These are phyloP conservation scores for Oncorhynchus keta DNA, from an alignment of 2,113 vertebrate species.

Conservation along the genomic window DNA sequence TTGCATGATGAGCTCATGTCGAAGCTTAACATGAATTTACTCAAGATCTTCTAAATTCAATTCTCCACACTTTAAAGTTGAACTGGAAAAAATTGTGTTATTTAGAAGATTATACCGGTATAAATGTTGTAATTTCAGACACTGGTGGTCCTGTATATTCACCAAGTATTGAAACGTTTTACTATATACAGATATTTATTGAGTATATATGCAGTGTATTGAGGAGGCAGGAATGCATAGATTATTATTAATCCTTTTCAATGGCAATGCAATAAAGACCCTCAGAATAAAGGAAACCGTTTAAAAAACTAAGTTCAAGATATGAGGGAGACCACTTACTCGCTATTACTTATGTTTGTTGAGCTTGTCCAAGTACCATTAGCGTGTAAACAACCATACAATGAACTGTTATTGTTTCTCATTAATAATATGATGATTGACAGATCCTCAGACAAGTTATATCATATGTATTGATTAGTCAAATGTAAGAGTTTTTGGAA, in stretches of 20 bases:
- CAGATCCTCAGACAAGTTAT: no score
- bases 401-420: no score
- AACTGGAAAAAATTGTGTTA: background rate
- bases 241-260: background rate
- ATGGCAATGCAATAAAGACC: background rate
- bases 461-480: no score
- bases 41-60: no score
- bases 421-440: background rate
- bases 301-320: background rate
- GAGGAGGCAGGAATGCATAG: background rate
- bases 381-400: background rate
- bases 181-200: background rate
- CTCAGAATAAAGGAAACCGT: background rate
- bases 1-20: background rate
- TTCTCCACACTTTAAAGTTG: background rate
- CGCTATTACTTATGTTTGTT: background rate
- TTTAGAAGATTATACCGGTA: background rate
- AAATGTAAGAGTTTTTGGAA: no score
- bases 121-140: background rate
- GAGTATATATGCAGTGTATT: background rate
- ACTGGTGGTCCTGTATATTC: background rate
- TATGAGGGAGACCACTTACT: background rate
- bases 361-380: background rate
- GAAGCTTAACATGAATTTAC: no score
- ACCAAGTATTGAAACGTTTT: background rate